A percentile compares a stretch with the other conserved stretches of the same genome.
Evolutionary conservation across 1,140 invertebrate genomes (phyloP).

Genomic region (Rhopalosiphum padi): DNA sequence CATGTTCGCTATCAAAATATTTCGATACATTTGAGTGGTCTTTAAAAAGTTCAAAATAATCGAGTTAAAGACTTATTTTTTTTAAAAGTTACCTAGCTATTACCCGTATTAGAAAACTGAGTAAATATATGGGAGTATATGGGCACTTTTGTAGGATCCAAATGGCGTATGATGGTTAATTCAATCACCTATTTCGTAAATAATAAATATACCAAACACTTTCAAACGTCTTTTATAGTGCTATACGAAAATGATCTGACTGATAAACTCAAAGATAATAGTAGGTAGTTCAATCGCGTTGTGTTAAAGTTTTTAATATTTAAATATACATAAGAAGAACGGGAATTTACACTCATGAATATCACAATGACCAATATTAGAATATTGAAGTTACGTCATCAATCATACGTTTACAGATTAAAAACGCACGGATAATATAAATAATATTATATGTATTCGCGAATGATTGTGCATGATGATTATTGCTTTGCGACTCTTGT

Average conservation of each 20-base stretch:
- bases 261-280: background rate
- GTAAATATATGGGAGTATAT: background rate
- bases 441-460: background rate
- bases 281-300: background rate
- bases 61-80: background rate
- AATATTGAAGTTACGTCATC: background rate
- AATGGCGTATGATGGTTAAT: background rate
- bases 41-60: background rate
- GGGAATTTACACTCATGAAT: background rate
- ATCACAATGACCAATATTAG: background rate
- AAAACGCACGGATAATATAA: background rate
- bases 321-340: background rate
- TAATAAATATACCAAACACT: background rate
- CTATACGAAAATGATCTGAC: background rate
- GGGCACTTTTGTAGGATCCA: background rate
- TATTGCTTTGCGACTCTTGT: too few relatives aligned
- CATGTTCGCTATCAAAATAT: too few relatives aligned
- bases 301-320: background rate
- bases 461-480: background rate
- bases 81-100: background rate
- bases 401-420: background rate
- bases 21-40: too few relatives aligned
- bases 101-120: background rate
- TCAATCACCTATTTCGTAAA: background rate
- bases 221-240: background rate